These are phyloP conservation scores for Sesamia nonagrioides DNA, from an alignment of 1,140 invertebrate species.

Conservation along the genomic window DNA sequence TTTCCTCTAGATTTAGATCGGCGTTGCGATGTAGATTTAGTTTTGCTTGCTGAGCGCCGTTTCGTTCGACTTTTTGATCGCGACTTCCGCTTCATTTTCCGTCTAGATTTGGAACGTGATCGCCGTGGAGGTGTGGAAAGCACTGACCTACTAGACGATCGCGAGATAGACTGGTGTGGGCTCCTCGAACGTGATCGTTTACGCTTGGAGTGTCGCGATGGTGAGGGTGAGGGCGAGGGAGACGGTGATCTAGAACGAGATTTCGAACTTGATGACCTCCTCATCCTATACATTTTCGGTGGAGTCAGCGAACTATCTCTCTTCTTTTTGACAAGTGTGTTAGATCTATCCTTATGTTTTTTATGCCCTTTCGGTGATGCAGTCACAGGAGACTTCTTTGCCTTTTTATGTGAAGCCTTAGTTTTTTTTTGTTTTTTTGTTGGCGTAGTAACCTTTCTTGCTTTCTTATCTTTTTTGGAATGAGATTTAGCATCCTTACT, in stretches of 20 bases:
- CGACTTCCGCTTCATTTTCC: constrained; percentile 62
- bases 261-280: constrained; percentile 68
- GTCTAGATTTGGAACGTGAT: constrained; percentile 65
- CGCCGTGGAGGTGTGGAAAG: constrained; percentile 61
- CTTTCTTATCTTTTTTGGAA: constrained; percentile 67
- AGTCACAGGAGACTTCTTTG: constrained; percentile 67
- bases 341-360: constrained; percentile 63
- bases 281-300: constrained; percentile 74
- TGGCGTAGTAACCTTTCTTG: constrained; percentile 64
- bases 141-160: constrained; percentile 57
- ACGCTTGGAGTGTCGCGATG: constrained; percentile 57
- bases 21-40: constrained; percentile 65
- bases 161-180: constrained; percentile 60
- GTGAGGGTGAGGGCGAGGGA: neutral
- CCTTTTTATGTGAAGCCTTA: constrained; percentile 56
- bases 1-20: constrained; percentile 66
- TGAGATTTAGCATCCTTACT: constrained; percentile 59
- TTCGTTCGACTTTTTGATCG: constrained; percentile 66
- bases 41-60: constrained; percentile 63
- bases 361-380: constrained; percentile 70
- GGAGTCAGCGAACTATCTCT: constrained; percentile 78
- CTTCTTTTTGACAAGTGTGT: constrained; percentile 60
- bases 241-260: constrained; percentile 67
- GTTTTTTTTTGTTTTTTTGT: constrained; percentile 55
- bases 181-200: constrained; percentile 61